phyloP scores from a whole-genome alignment of 2,888 invertebrate genomes.

The Ennomos quercinarius region DNA sequence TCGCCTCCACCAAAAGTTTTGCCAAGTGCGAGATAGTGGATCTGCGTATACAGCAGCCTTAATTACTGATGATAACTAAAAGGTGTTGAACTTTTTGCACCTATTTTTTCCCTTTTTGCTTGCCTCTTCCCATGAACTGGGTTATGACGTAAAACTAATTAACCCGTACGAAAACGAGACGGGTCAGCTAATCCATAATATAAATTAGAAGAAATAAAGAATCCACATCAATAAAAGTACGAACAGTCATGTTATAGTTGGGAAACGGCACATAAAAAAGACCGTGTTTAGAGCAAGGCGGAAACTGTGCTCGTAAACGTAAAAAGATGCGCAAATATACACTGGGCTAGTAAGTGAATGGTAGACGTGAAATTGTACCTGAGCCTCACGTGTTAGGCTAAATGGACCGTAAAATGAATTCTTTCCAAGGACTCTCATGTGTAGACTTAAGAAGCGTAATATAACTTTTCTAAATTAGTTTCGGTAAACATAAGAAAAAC shows the following conservation, averaged over 20 bases:
- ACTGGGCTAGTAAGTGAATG: constrained; percentile 48
- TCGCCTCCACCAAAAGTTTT: too few relatives aligned
- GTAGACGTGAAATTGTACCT: constrained; percentile 30
- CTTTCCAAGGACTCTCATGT: background rate
- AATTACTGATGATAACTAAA: too few relatives aligned
- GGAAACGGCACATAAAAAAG: constrained; percentile 63
- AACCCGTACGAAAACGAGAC: too few relatives aligned
- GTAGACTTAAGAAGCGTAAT: background rate
- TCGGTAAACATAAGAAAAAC: constrained; percentile 40
- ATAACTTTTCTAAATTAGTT: constrained; percentile 33
- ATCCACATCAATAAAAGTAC: constrained; percentile 54
- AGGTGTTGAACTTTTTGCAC: too few relatives aligned
- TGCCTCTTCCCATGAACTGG: too few relatives aligned
- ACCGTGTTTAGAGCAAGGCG: constrained; percentile 58
- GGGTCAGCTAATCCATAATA: too few relatives aligned
- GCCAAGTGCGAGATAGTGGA: too few relatives aligned
- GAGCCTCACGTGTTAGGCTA: constrained; percentile 9
- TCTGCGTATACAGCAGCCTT: too few relatives aligned
- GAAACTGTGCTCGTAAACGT: constrained; percentile 63
- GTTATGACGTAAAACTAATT: too few relatives aligned
- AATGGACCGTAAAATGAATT: background rate
- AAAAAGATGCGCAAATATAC: constrained; percentile 57
- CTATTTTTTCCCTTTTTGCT: too few relatives aligned
- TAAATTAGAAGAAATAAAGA: constrained; percentile 39
- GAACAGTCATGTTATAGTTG: constrained; percentile 58